phyloP scores from a whole-genome alignment of 2,888 invertebrate genomes.

The Dastarcus helophoroides region DNA sequence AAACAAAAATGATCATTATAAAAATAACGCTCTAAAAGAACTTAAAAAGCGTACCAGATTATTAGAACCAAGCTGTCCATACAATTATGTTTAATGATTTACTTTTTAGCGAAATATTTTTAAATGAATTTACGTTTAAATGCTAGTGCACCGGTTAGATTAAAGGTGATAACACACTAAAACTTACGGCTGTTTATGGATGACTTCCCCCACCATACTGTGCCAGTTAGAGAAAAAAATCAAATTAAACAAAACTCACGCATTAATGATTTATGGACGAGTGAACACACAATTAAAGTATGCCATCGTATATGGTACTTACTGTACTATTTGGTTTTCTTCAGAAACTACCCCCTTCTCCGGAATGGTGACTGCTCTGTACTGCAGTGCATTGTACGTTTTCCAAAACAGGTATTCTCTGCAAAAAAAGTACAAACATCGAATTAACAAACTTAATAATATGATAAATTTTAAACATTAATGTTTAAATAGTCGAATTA shows the following conservation, averaged over 20 bases:
- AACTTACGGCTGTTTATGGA: slow-evolving; percentile 64
- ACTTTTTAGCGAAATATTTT: too few species aligned
- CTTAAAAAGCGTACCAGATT: too few species aligned
- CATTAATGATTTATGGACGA: background rate
- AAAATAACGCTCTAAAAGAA: too few species aligned
- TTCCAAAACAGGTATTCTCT: slow-evolving; percentile 78
- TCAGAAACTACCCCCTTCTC: slow-evolving; percentile 51
- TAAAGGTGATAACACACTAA: too few species aligned
- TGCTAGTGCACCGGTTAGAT: too few species aligned
- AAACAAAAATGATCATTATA: too few species aligned
- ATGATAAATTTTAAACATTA: too few species aligned
- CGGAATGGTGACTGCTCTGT: slow-evolving; percentile 74
- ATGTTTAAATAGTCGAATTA: too few species aligned
- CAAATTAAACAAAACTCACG: background rate
- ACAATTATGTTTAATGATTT: too few species aligned
- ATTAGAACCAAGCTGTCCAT: too few species aligned
- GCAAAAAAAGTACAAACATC: slow-evolving; percentile 30
- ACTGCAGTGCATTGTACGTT: slow-evolving; percentile 74
- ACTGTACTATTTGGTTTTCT: slow-evolving; percentile 71
- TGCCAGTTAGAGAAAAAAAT: slow-evolving; percentile 13
- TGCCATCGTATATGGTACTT: slow-evolving; percentile 34
- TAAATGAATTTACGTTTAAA: too few species aligned
- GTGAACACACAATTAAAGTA: background rate
- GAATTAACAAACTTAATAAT: background rate
- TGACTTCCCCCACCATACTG: slow-evolving; percentile 60